Percentiles rank a stretch among this genome's conserved stretches.
These are phyloP conservation scores for Heliopora coerulea DNA, from an alignment of 92 coral and sea anemone species.

Conservation along the genomic window DNA sequence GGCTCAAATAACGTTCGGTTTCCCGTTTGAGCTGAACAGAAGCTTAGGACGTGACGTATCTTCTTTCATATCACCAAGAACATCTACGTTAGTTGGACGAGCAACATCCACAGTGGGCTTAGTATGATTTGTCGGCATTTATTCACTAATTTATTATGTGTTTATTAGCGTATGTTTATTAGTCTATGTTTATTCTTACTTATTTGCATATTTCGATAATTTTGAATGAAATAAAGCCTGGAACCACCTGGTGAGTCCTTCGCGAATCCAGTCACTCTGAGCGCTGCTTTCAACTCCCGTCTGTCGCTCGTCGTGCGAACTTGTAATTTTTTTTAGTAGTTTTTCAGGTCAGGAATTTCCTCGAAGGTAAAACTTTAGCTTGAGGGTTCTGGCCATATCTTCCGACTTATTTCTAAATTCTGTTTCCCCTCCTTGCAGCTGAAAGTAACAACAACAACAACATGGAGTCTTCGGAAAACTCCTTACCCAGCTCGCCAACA, in stretches of 20 bases:
- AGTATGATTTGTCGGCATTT: constrained; percentile 31
- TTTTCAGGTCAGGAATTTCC: no score
- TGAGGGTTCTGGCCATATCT: neutral
- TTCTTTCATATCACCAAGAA: neutral
- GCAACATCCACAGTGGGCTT: no score
- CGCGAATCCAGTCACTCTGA: neutral
- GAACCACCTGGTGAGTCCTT: constrained; percentile 34
- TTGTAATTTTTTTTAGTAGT: no score
- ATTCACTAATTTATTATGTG: constrained; percentile 27
- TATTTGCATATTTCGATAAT: constrained; percentile 34
- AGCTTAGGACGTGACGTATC: no score
- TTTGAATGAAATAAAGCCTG: constrained; percentile 11
- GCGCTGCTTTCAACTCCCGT: neutral
- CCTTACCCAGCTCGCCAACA: constrained; percentile 30
- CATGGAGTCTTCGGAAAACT: constrained; percentile 38
- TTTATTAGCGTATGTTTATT: constrained; percentile 25
- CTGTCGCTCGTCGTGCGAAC: neutral
- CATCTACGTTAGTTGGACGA: no score
- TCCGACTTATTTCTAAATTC: constrained; percentile 1
- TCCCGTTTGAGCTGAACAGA: no score
- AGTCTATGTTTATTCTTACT: neutral
- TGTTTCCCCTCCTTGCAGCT: constrained; percentile 19
- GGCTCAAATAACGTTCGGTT: no score
- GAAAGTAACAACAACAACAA: constrained; percentile 44
- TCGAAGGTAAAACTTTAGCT: no score